These are phyloP conservation scores for Drosophila sulfurigaster DNA, from an alignment of 1,140 invertebrate species.

Conservation along the genomic window DNA sequence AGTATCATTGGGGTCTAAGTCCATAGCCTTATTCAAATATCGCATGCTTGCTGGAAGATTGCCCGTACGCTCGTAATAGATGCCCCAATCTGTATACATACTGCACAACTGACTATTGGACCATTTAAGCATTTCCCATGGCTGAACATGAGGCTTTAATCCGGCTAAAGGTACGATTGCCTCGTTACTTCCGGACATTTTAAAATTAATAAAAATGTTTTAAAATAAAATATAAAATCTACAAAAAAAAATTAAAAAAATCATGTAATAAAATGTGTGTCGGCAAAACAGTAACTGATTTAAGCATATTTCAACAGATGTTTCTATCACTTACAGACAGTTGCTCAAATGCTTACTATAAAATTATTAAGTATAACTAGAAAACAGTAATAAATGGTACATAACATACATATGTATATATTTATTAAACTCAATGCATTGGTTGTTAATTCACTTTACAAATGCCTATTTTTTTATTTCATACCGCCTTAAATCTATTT, in stretches of 20 bases:
- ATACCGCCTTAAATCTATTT: neutral
- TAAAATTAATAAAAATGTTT: slow-evolving; percentile 24
- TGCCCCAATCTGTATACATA: slow-evolving; percentile 67
- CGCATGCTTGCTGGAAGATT: slow-evolving; percentile 22
- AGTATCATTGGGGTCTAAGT: slow-evolving; percentile 23
- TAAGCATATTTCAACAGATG: neutral
- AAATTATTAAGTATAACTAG: neutral
- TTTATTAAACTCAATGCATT: no score
- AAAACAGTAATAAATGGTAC: no score
- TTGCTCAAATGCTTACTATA: neutral
- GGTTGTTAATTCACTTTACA: neutral
- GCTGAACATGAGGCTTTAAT: slow-evolving; percentile 30
- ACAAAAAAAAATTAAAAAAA: slow-evolving; percentile 4
- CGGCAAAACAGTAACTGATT: neutral
- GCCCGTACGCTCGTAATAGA: slow-evolving; percentile 36
- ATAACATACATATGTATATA: no score
- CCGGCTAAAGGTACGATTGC: neutral
- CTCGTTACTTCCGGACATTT: neutral
- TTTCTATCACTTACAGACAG: slow-evolving; percentile 11
- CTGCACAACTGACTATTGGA: slow-evolving; percentile 32
- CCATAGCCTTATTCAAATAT: slow-evolving; percentile 55
- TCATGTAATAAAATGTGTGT: slow-evolving; percentile 31
- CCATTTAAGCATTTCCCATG: slow-evolving; percentile 65
- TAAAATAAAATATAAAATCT: slow-evolving; percentile 22
- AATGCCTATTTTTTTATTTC: neutral